Percentiles rank a stretch among this genome's conserved stretches.
These are phyloP conservation scores for Spilogale gracilis DNA, from an alignment of 2,113 vertebrate species.

Conservation along the genomic window DNA sequence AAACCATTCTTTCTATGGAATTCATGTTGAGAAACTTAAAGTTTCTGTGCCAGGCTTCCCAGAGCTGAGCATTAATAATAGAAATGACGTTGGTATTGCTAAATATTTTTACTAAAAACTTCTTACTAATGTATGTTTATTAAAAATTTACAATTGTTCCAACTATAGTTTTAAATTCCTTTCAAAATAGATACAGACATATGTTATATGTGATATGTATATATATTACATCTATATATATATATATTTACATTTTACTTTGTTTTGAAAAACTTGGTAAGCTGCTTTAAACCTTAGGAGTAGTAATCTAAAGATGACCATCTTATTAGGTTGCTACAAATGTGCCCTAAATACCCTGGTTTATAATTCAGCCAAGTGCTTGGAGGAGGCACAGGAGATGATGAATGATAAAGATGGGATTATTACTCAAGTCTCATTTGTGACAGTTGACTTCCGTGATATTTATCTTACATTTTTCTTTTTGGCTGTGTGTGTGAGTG, in stretches of 20 bases:
- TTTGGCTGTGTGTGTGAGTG: conserved; percentile 80
- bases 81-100: background rate
- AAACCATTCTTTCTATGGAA: background rate
- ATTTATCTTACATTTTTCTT: conserved; percentile 87
- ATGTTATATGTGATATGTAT: background rate
- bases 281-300: background rate
- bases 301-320: conserved; percentile 53
- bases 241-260: background rate
- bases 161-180: conserved; percentile 27
- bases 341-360: conserved; percentile 67
- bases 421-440: conserved; percentile 87
- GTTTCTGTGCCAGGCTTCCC: background rate
- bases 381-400: conserved; percentile 79
- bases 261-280: conserved; percentile 38
- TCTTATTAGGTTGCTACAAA: conserved; percentile 66
- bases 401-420: conserved; percentile 85
- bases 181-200: background rate
- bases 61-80: conserved; percentile 35
- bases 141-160: conserved; percentile 45
- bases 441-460: conserved; percentile 83
- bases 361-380: conserved; percentile 83
- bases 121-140: conserved; percentile 17
- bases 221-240: background rate
- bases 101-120: conserved; percentile 45
- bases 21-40: background rate